A percentile compares a stretch with the other conserved stretches of the same genome.
Conservation (phyloP, 30 jellyfish, hydroid and myxozoan species). For the Turritopsis dohrnii region DNA sequence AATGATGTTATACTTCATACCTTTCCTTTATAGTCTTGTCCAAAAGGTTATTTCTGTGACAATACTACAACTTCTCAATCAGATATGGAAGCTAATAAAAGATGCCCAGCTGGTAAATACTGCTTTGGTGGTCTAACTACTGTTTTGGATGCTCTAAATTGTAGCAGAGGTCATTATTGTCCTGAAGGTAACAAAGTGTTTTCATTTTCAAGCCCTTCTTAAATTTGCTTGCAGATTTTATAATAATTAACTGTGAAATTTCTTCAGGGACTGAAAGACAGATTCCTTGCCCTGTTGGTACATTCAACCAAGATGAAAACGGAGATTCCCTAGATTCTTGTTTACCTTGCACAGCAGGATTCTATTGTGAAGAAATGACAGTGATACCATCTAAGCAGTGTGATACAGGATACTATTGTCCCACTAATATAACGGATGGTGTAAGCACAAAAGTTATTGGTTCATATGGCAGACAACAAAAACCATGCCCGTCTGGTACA, state of each 20-base stretch:
- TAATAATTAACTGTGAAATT: neutral
- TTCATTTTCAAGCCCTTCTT: neutral
- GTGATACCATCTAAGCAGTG: constrained; percentile 63
- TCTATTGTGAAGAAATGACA: constrained; percentile 81
- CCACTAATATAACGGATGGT: constrained; percentile 92
- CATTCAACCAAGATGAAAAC: constrained; percentile 73
- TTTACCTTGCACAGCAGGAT: constrained; percentile 94
- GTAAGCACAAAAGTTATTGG: constrained; percentile 80
- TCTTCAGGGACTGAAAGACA: constrained; percentile 73
- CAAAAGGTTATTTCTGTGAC: constrained; percentile 94
- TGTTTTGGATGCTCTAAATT: constrained; percentile 70
- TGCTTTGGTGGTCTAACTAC: constrained; percentile 79
- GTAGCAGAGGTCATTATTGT: constrained; percentile 92
- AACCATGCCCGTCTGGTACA: constrained; percentile 90
- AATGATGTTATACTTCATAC: neutral
- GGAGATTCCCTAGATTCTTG: constrained; percentile 79
- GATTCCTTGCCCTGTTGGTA: constrained; percentile 98
- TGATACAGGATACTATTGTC: constrained; percentile 84
- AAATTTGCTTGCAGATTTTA: neutral
- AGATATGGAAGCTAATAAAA: constrained; percentile 78
- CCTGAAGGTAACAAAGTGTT: constrained; percentile 45
- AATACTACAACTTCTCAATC: constrained; percentile 73
- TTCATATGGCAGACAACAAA: constrained; percentile 91
- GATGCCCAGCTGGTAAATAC: constrained; percentile 93
- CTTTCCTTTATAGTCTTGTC: constrained; percentile 61